Conservation (phyloP, 2,797 vertebrate genomes). For the Scleropages formosus region DNA sequence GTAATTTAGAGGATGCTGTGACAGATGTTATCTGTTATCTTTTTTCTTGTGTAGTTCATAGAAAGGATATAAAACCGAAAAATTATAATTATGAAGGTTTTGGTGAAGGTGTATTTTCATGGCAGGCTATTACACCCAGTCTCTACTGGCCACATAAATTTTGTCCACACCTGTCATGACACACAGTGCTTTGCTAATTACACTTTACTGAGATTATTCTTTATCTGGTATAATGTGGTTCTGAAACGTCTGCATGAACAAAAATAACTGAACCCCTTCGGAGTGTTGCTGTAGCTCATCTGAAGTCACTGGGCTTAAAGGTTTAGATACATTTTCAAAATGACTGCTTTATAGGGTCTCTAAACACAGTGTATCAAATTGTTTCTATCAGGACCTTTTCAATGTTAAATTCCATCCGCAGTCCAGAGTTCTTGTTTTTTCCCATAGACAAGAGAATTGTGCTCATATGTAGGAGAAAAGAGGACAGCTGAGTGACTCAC, state of each 20-base stretch:
- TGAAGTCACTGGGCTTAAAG: neutral
- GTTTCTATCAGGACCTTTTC: too few species aligned
- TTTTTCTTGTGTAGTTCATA: slow-evolving; percentile 12
- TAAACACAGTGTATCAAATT: neutral
- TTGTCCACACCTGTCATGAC: neutral
- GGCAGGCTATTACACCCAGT: neutral
- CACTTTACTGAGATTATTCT: neutral
- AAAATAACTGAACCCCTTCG: neutral
- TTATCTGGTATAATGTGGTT: too few species aligned
- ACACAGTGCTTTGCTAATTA: neutral
- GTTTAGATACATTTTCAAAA: neutral
- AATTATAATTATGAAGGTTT: neutral
- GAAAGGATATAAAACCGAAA: neutral
- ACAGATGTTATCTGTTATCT: slow-evolving; percentile 21
- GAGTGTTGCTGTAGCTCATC: neutral
- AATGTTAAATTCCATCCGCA: too few species aligned
- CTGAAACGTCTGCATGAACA: too few species aligned
- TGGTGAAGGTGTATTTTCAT: neutral
- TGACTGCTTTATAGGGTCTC: neutral
- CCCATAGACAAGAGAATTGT: neutral
- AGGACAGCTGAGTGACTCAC: neutral
- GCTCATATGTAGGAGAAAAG: slow-evolving; percentile 2
- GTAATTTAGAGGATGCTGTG: slow-evolving; percentile 24
- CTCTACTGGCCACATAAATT: too few species aligned
- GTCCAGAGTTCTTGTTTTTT: too few species aligned